Base-by-base conservation (phyloP, 2,888 invertebrate species). In the Volucella inflata region DNA sequence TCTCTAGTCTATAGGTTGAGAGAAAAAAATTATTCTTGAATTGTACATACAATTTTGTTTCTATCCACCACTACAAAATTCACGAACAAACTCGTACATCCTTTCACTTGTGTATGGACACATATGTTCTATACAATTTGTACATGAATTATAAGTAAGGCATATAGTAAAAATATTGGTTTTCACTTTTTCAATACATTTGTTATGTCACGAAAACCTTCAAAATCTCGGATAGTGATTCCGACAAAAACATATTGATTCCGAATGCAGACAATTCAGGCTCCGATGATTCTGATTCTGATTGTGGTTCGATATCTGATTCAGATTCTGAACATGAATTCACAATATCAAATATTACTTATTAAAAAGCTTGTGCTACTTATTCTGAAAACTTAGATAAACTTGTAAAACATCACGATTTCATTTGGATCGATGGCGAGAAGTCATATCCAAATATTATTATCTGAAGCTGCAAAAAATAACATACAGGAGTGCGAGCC, bases 251-350 rank as follows among this genome's bases (percentile, higher is more conserved):
- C 42, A 42, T 42, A 42, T 42, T 42, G 42, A 42, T 42, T 42
- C 42, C 42, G 42, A 42, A 42, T 42, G 42, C 42, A 42, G 42
- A 42, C 42, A 42, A 42, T 42, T 42, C 42, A 42, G 42, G 42
- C 42, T 42, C 42, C 10, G 42, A 42, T 42, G 42, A 42, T 42
- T 42, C 42, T 42, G n/a, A n/a, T n/a, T n/a, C n/a, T n/a, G n/a
- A n/a, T n/a, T n/a, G n/a, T n/a, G n/a, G n/a, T n/a, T n/a, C n/a
- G n/a, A n/a, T n/a, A n/a, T n/a, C 42, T 42, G 42, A 42, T 42
- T 42, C 42, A 42, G 42, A 42, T 42, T 42, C 42, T 42, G 42
- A 42, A 8, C 42, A 42, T 42, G 42, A 42, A 42, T 42, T 42
- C 42, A 42, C 42, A 42, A 42, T 42, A 42, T n/a, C n/a, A n/a